Evolutionary conservation across 2,888 invertebrate species (phyloP).

Genomic region (Malachius bipustulatus): DNA sequence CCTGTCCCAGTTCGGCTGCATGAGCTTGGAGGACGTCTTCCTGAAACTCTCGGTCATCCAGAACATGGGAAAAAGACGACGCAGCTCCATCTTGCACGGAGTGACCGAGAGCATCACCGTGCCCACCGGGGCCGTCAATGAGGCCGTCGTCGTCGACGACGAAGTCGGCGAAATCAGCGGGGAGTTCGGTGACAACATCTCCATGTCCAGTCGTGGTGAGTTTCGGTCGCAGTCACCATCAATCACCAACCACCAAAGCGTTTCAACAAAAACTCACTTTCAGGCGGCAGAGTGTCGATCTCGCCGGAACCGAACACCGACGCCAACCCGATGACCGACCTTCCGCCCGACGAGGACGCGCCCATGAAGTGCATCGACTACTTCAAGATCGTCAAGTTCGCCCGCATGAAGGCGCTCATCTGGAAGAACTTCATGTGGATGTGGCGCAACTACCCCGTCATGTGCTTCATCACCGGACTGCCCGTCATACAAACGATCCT

Average conservation of each 20-base stretch:
- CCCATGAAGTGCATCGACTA: constrained; percentile 41
- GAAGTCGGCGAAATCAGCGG: constrained; percentile 70
- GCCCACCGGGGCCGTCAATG: constrained; percentile 50
- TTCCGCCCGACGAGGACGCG: constrained; percentile 56
- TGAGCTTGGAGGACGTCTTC: constrained; percentile 70
- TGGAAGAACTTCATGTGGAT: constrained; percentile 86
- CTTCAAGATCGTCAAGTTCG: constrained; percentile 50
- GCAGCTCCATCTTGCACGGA: constrained; percentile 69
- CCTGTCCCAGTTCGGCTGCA: constrained; percentile 57
- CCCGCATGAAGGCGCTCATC: constrained; percentile 69
- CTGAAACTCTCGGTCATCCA: constrained; percentile 68
- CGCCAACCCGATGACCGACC: constrained; percentile 38
- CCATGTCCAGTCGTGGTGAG: constrained; percentile 57
- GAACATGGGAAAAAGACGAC: constrained; percentile 66
- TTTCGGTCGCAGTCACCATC: too few relatives aligned
- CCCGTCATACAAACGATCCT: constrained; percentile 78
- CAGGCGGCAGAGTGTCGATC: constrained; percentile 45
- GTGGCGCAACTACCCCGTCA: constrained; percentile 69
- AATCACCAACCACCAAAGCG: too few relatives aligned
- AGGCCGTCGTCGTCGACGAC: constrained; percentile 52
- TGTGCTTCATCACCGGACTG: constrained; percentile 74
- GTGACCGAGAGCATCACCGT: constrained; percentile 56
- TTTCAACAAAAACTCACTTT: too few relatives aligned
- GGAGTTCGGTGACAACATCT: constrained; percentile 77
- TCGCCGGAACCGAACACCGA: constrained; percentile 38